phyloP scores from a whole-genome alignment of 2,888 invertebrate genomes.

The Alsophila aescularia region DNA sequence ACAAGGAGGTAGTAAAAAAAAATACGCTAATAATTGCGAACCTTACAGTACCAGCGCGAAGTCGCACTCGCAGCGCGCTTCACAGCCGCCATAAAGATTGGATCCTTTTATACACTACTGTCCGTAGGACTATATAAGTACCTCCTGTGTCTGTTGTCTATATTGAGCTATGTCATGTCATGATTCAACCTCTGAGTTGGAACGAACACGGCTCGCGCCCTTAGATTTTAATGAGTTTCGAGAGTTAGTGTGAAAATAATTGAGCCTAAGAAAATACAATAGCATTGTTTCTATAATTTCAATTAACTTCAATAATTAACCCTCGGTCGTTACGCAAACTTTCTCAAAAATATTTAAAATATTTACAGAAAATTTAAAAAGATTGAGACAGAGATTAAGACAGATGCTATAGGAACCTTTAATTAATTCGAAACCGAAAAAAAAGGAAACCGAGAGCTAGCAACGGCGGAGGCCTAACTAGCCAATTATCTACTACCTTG shows the following conservation, averaged over 20 bases:
- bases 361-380: slow-evolving; percentile 11
- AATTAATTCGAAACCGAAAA: slow-evolving; percentile 24
- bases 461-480: slow-evolving; percentile 23
- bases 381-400: slow-evolving; percentile 9
- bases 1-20: too few species aligned
- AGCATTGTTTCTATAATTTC: slow-evolving; percentile 25
- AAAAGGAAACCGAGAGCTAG: slow-evolving; percentile 23
- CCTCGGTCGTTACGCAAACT: slow-evolving; percentile 3
- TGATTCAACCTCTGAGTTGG: slow-evolving; percentile 47
- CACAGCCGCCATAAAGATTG: too few species aligned
- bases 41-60: too few species aligned
- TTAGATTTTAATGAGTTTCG: slow-evolving; percentile 24
- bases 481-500: too few species aligned
- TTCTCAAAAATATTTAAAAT: slow-evolving; percentile 16
- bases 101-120: too few species aligned
- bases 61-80: too few species aligned
- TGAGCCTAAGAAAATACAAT: slow-evolving; percentile 21
- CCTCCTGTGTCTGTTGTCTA: slow-evolving; percentile 64
- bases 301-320: slow-evolving; percentile 22
- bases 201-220: slow-evolving; percentile 26
- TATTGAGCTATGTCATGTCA: slow-evolving; percentile 63
- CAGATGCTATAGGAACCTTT: slow-evolving; percentile 13
- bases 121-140: too few species aligned
- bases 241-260: slow-evolving; percentile 29
- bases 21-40: too few species aligned